These are phyloP conservation scores for Silurus asotus DNA, from an alignment of 2,113 vertebrate genomes.

Conservation along the genomic window DNA sequence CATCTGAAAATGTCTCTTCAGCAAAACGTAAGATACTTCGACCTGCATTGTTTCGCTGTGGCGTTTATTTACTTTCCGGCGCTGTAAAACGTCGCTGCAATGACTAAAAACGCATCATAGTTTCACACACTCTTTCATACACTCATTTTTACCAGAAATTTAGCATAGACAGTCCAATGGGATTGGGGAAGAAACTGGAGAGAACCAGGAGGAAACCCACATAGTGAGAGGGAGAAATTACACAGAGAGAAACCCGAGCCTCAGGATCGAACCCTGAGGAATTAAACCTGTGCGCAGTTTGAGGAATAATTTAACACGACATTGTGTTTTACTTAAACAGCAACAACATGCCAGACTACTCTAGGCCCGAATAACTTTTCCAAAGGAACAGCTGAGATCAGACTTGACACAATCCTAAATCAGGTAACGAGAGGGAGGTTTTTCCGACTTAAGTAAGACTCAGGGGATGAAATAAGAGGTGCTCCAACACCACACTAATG, in stretches of 20 bases:
- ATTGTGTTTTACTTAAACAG: no score
- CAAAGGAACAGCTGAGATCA: background rate
- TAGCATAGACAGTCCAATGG: background rate
- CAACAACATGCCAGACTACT: no score
- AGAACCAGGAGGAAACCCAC: background rate
- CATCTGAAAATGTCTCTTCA: no score
- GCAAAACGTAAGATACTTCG: no score
- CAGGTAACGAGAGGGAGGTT: background rate
- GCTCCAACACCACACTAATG: background rate
- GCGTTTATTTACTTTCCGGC: no score
- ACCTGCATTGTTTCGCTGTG: no score
- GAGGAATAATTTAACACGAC: background rate
- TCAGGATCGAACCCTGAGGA: background rate
- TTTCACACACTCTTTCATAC: background rate
- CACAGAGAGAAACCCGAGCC: background rate
- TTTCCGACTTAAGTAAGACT: background rate
- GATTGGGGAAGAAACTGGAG: background rate
- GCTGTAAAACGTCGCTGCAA: no score
- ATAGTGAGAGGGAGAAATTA: background rate
- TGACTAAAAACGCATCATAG: no score
- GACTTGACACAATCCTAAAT: background rate
- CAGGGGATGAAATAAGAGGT: constrained; percentile 12
- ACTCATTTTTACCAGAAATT: background rate
- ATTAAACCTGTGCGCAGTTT: background rate
- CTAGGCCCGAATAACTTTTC: no score